Percentiles rank a stretch among this genome's conserved stretches.
Conservation (phyloP, 2,888 invertebrate species). For the Idaea biselata region DNA sequence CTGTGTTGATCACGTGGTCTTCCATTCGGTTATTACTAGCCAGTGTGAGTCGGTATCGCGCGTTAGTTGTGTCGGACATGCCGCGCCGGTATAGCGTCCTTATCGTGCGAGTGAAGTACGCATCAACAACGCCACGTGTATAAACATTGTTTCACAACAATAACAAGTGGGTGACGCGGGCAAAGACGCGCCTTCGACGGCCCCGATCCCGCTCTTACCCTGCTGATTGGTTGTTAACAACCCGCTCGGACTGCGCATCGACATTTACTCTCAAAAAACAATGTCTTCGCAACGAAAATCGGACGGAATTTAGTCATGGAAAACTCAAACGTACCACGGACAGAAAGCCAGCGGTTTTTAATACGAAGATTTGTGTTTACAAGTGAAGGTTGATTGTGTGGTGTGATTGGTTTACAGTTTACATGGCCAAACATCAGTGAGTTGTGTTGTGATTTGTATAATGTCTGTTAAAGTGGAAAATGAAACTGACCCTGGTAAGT, state of each 20-base stretch:
- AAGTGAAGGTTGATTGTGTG: constrained; percentile 27
- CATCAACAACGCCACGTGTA: constrained; percentile 73
- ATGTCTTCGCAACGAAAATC: constrained; percentile 7
- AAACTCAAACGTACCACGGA: not conserved
- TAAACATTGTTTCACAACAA: constrained; percentile 78
- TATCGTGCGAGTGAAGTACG: constrained; percentile 63
- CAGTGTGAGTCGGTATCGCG: constrained; percentile 58
- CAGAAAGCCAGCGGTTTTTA: constrained; percentile 15
- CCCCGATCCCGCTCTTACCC: constrained; percentile 40
- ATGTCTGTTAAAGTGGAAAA: constrained; percentile 48
- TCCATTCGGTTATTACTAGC: constrained; percentile 66
- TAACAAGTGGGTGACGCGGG: constrained; percentile 67
- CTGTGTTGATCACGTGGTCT: constrained; percentile 75
- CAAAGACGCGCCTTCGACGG: constrained; percentile 61
- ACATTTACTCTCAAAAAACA: constrained; percentile 21
- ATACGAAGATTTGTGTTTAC: not conserved
- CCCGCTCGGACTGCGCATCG: constrained; percentile 38
- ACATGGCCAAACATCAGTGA: constrained; percentile 40
- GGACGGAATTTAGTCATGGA: not conserved
- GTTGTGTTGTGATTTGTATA: constrained; percentile 38
- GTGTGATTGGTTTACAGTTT: constrained; percentile 40
- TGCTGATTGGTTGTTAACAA: constrained; percentile 45
- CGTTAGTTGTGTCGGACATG: constrained; percentile 70
- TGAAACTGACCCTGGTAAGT: constrained; percentile 53
- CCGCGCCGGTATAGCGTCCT: constrained; percentile 64